Evolutionary conservation across 2,113 vertebrate genomes (phyloP), one percentile per base, ranked within the genome.

Genomic region (Chaetura pelagica): DNA sequence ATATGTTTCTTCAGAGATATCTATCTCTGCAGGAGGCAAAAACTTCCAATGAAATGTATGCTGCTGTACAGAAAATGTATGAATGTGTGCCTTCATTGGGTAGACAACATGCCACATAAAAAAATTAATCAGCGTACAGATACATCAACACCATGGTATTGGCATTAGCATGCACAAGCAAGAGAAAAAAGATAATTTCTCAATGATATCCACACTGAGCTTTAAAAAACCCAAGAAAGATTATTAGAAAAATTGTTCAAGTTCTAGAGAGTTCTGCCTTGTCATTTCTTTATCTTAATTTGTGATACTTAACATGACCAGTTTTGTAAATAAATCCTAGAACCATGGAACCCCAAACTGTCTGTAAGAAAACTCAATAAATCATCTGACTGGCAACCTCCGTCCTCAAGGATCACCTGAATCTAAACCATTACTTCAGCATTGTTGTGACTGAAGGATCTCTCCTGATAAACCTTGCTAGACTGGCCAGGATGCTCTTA

Each of bases 1-100:
- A 85, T 90, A 76, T 68, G 21, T 64, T 78, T 89, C 49, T 87
- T 87, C 84, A 89, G 74, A 72, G 34, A 51, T 81, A 84, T 78
- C 76, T 95, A 3, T 72, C 74, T 80, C 61, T 57, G 74, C 7
- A 35, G 71, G n/a, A 82, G 49, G 38, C n/a, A 68, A 82, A 95
- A 93, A 40, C 34, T 42, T 61, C 44, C 72, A 64, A 64, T 66
- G 82, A 82, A 95, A 82, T 82, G 69, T 49, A 82, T 49, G 74
- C 18, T 87, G 44, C 30, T 52, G 40, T 71, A 57, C 14, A 73
- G 71, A 93, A 91, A 91, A 93, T 72, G 63, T 78, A 87, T 1
- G 7, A 79, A 15, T 74, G 49, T 73, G 12, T 75, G 21, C 87
- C 84, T 71, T 95, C 61, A 54, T 0, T 21, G 35, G 59, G 52